phyloP scores from a whole-genome alignment of 92 coral and sea anemone species.

The Epizoanthus illoricatus region DNA sequence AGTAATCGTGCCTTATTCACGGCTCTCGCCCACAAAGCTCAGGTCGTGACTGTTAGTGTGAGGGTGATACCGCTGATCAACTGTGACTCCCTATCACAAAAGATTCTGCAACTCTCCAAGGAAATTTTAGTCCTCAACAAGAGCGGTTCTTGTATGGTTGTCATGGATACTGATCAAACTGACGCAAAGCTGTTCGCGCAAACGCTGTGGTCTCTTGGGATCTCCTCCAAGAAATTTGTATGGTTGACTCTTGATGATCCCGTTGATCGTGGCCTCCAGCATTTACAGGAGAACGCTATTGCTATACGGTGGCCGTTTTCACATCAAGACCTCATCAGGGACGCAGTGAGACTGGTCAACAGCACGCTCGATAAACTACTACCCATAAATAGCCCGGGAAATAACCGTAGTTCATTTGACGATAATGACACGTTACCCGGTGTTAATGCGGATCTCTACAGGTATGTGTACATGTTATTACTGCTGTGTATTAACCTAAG shows the following conservation, averaged over 20 bases:
- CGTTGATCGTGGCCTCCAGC: too few relatives aligned
- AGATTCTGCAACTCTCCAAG: slow-evolving; percentile 46
- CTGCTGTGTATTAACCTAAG: neutral
- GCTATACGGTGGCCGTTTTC: slow-evolving; percentile 32
- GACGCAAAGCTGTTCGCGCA: slow-evolving; percentile 38
- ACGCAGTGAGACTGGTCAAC: slow-evolving; percentile 15
- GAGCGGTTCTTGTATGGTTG: slow-evolving; percentile 60
- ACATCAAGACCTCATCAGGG: slow-evolving; percentile 8
- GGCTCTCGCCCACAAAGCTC: slow-evolving; percentile 29
- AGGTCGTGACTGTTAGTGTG: slow-evolving; percentile 11
- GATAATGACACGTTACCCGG: neutral
- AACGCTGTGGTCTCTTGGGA: slow-evolving; percentile 48
- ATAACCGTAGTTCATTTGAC: neutral
- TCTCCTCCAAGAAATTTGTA: slow-evolving; percentile 44
- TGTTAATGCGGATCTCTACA: slow-evolving; percentile 20
- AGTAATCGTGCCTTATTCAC: neutral
- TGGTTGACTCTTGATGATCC: slow-evolving; percentile 48
- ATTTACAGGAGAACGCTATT: neutral
- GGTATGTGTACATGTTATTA: neutral
- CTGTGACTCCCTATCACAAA: slow-evolving; percentile 7
- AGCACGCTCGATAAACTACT: neutral
- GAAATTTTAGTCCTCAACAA: slow-evolving; percentile 53
- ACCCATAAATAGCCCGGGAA: neutral
- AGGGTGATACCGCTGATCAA: slow-evolving; percentile 26
- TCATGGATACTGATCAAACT: slow-evolving; percentile 45